Evolutionary conservation across 2,888 invertebrate genomes (phyloP).

Genomic region (Camptogramma bilineatum): DNA sequence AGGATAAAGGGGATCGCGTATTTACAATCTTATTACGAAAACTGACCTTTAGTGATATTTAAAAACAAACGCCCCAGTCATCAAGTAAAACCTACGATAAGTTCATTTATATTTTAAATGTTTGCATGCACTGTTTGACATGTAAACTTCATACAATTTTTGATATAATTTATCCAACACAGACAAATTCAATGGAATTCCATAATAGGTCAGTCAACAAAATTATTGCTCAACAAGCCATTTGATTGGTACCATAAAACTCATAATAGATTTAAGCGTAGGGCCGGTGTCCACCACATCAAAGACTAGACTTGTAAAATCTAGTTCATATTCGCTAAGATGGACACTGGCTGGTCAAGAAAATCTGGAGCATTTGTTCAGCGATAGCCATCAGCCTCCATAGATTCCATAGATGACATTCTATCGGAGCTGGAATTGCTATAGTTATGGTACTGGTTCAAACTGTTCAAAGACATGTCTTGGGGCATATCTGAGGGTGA

Average conservation of each 20-base stretch:
- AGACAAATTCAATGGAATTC: conserved; percentile 22
- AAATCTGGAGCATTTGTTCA: conserved; percentile 48
- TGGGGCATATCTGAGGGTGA: conserved; percentile 73
- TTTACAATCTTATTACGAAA: conserved; percentile 40
- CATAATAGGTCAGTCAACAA: conserved; percentile 17
- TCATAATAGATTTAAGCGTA: conserved; percentile 10
- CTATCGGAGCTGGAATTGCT: conserved; percentile 64
- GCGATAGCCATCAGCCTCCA: conserved; percentile 72
- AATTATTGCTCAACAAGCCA: conserved; percentile 18
- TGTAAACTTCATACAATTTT: neutral
- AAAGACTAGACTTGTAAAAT: neutral
- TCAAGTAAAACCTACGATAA: conserved; percentile 12
- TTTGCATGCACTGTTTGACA: conserved; percentile 4
- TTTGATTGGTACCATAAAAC: conserved; percentile 11
- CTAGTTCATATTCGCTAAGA: neutral
- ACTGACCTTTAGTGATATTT: conserved; percentile 32
- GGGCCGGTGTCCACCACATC: conserved; percentile 12
- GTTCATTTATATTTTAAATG: conserved; percentile 10
- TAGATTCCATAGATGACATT: conserved; percentile 57
- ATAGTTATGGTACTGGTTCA: conserved; percentile 63
- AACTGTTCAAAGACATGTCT: conserved; percentile 77
- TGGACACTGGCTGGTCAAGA: conserved; percentile 4
- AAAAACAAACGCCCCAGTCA: conserved; percentile 30
- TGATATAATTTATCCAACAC: conserved; percentile 11
- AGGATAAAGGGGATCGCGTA: conserved; percentile 31